Conservation (phyloP, 2,888 invertebrate genomes). For the Gibbula magus region DNA sequence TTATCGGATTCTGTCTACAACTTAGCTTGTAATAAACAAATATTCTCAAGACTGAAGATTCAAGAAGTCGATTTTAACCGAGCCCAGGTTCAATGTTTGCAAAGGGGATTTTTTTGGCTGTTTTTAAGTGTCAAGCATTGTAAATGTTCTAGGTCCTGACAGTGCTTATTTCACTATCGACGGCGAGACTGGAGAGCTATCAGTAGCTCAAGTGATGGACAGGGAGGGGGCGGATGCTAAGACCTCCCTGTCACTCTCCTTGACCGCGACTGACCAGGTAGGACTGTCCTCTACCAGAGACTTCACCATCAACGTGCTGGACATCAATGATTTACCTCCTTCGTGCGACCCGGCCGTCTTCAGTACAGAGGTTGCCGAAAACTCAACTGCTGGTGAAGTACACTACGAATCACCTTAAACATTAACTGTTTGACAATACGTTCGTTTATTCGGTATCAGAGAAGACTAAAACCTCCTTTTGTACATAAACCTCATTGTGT, state of each 20-base stretch:
- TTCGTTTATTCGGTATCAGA: too few relatives aligned
- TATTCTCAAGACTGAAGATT: too few relatives aligned
- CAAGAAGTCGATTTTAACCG: too few relatives aligned
- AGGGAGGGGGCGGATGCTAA: background rate
- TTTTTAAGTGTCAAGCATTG: too few relatives aligned
- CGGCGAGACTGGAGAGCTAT: background rate
- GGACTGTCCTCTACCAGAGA: background rate
- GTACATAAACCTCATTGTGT: too few relatives aligned
- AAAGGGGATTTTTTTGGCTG: too few relatives aligned
- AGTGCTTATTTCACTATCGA: background rate
- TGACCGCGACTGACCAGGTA: background rate
- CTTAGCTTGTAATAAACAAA: too few relatives aligned
- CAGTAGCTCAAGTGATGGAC: background rate
- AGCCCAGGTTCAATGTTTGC: too few relatives aligned
- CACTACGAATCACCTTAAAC: too few relatives aligned
- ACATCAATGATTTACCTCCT: constrained; percentile 12
- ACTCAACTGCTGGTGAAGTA: background rate
- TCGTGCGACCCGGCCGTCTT: background rate
- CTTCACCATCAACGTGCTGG: constrained; percentile 2
- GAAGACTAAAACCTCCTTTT: too few relatives aligned
- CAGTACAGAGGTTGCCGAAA: background rate
- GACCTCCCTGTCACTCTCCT: background rate
- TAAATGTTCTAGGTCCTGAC: background rate
- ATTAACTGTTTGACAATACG: too few relatives aligned
- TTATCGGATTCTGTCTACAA: too few relatives aligned